Evolutionary conservation across 2,888 invertebrate species (phyloP).

Genomic region (Gari tellinella): DNA sequence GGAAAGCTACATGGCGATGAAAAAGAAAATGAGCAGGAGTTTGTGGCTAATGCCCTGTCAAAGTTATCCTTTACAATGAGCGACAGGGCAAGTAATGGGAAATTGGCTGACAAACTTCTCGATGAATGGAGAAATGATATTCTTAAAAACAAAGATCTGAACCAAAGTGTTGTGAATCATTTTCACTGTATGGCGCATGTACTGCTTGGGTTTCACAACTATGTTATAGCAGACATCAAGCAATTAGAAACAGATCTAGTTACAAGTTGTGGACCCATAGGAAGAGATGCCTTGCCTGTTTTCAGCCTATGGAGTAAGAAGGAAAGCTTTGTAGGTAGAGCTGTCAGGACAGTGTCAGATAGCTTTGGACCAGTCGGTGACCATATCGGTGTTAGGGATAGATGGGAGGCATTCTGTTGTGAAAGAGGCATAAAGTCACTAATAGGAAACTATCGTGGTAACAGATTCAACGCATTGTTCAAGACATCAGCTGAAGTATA

Average conservation of each 20-base stretch:
- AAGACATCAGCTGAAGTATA: conserved; percentile 49
- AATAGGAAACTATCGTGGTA: conserved; percentile 54
- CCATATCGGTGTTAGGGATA: conserved; percentile 28
- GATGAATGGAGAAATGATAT: conserved; percentile 17
- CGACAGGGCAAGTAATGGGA: conserved; percentile 24
- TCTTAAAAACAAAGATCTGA: neutral
- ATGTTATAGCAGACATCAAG: conserved; percentile 7
- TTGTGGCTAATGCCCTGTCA: no score
- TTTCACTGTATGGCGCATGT: no score
- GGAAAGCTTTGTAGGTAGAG: conserved; percentile 27
- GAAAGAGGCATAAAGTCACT: conserved; percentile 43
- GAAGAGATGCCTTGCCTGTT: conserved; percentile 6
- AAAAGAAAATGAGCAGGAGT: conserved; percentile 4
- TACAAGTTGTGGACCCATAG: conserved; percentile 3
- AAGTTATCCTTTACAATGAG: conserved; percentile 11
- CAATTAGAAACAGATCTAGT: conserved; percentile 1
- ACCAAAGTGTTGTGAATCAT: no score
- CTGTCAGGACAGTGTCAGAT: conserved; percentile 11
- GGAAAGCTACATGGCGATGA: neutral
- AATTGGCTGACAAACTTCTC: conserved; percentile 6
- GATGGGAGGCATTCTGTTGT: conserved; percentile 52
- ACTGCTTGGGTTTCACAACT: neutral
- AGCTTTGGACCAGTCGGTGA: conserved; percentile 31
- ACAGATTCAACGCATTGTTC: conserved; percentile 55
- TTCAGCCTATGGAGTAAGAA: conserved; percentile 26